Base-by-base conservation (phyloP, 2,797 vertebrate genomes). In the Masticophis lateralis region DNA sequence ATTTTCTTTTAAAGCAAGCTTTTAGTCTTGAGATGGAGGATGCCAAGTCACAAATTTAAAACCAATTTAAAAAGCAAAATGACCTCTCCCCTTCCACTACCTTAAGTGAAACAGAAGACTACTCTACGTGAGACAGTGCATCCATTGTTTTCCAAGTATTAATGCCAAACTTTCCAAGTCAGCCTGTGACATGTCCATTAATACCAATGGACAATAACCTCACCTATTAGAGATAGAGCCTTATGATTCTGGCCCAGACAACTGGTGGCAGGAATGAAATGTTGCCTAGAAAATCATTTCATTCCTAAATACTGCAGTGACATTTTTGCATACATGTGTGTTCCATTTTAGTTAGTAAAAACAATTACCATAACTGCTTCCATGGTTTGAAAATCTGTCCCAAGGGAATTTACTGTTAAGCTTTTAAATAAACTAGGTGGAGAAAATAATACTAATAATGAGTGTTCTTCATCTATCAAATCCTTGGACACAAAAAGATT, bases 231-330 rank as follows among this genome's bases (percentile, higher is more conserved):
- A 87, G 16, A 22, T 56, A 59, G n/a, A 4, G 22, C 37, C 63
- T 92, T 87, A 74, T 66, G 93, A 91, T 93, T 74, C 60, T 0
- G 0, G 89, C 86, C 91, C 94, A 56, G 92, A 94, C 94, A 94
- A 25, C 88, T 79, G 20, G 74, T 47, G 37, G 90, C n/a, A 79
- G 37, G 90, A 95, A 93, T 87, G 56, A 86, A 87, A 91, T 27
- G 7, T 79, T 92, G 88, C 10, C 88, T 93, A 95, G 5, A 95
- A 91, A 94, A 87, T 56, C 92, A 25, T 91, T 95, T 87, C 90
- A 93, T 92, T 94, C 47, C 87, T 32, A 37, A 94, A 89, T 55
- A 90, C 16, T 60, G 92, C 6, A 86, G 56, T 63, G 14, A 94
- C 92, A 43, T 87, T 27, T 91, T 79, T 90, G 92, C 69, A 93